Base-by-base conservation (phyloP, 92 coral and sea anemone genomes). In the Heliopora coerulea region DNA sequence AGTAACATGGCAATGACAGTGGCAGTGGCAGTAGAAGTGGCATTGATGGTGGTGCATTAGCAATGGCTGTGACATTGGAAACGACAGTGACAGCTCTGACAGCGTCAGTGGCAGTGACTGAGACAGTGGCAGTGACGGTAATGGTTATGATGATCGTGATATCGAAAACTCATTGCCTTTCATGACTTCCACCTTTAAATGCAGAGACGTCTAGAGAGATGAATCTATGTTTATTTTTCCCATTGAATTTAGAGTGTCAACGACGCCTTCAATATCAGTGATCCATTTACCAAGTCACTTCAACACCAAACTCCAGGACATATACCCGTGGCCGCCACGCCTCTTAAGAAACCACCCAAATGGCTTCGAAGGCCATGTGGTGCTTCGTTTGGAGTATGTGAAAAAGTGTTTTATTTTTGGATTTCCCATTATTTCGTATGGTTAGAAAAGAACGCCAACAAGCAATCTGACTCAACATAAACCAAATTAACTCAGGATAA, bases 321-420 rank as follows among this genome's bases (percentile, higher is more conserved):
- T 54, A 66, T 91, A 23, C 95, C 96, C 33, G 2, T 23, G 28
- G 17, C 61, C 11, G 76, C 28, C 25, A 62, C 76, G 6, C 49
- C 76, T 29, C 85, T 93, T 23, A 93, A 93, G 83, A 93, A 93
- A 79, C 98, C 98, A 66, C 98, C 98, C n/a, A 93, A 93, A 73
- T 93, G 98, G 98, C 80, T 93, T 37, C 82, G 98, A 15, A 75
- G 96, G 52, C 98, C 98, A 1, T 93, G 98, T 83, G 98, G 98
- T 0, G 96, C 98, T 15, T 85, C 85, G 74, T 92, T 92, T 85
- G 91, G 90, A 56, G 97, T 92, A 79, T 70, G 89, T 70, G 25
- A 17, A 13, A 0, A 26, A 37, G 21, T 49, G 0, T 40, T 32
- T 10, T 34, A 29, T 4, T 37, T 5, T 12, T n/a, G 19, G 21